These are phyloP conservation scores for Drosophila tanythrix DNA, from an alignment of 2,888 invertebrate genomes.

Conservation along the genomic window DNA sequence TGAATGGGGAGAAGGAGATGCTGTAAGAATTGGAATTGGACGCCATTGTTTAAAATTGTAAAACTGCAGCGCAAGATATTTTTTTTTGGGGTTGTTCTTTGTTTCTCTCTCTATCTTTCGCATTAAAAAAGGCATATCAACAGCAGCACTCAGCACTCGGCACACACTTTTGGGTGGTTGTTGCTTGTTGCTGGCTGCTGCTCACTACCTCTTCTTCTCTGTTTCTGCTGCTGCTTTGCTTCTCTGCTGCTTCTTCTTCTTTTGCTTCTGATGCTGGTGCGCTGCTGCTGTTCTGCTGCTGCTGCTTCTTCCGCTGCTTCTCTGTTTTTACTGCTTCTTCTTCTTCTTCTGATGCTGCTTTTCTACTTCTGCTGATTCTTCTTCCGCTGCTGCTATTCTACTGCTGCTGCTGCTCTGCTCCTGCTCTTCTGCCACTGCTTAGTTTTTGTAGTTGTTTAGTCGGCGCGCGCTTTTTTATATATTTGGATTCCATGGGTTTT, in stretches of 20 bases:
- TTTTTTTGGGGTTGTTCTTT: slow-evolving; percentile 57
- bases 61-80: slow-evolving; percentile 44
- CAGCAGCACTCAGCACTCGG: slow-evolving; percentile 21
- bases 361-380: too few relatives aligned
- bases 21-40: slow-evolving; percentile 40
- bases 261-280: too few relatives aligned
- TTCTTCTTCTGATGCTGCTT: background rate
- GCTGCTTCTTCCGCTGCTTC: background rate
- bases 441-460: slow-evolving; percentile 50
- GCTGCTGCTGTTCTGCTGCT: background rate
- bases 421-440: slow-evolving; percentile 11
- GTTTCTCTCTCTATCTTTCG: slow-evolving; percentile 33
- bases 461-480: slow-evolving; percentile 42
- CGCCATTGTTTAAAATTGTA: slow-evolving; percentile 64
- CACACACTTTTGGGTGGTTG: slow-evolving; percentile 49
- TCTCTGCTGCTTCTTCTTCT: background rate
- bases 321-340: background rate
- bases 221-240: background rate
- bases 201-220: background rate
- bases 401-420: background rate
- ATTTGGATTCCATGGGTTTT: slow-evolving; percentile 36
- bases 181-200: slow-evolving; percentile 42
- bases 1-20: slow-evolving; percentile 12
- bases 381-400: background rate
- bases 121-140: slow-evolving; percentile 38